Percentiles rank a stretch among this genome's conserved stretches.
These are phyloP conservation scores for Discoglossus pictus DNA, from an alignment of 2,797 vertebrate genomes.

Conservation along the genomic window DNA sequence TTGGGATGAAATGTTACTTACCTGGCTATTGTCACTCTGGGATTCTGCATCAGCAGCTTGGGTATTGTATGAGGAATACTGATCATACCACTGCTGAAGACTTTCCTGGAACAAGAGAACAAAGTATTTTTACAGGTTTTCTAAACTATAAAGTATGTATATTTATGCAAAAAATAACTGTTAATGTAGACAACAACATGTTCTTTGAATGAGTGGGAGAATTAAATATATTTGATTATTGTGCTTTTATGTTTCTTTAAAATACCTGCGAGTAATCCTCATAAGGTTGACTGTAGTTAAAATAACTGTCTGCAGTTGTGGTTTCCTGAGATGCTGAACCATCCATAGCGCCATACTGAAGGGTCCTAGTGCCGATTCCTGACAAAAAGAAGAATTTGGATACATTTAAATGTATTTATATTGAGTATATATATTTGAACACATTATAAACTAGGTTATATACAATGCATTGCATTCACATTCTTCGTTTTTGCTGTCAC, in stretches of 20 bases:
- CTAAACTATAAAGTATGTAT: too few species aligned
- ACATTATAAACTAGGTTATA: too few species aligned
- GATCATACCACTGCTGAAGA: slow-evolving; percentile 83
- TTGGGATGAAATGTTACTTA: slow-evolving; percentile 53
- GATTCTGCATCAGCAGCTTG: slow-evolving; percentile 65
- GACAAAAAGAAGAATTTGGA: not conserved
- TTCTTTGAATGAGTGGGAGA: too few species aligned
- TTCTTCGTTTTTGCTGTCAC: too few species aligned
- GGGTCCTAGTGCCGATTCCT: slow-evolving; percentile 61
- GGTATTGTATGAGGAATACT: slow-evolving; percentile 61
- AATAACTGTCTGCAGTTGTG: slow-evolving; percentile 73
- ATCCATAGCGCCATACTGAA: slow-evolving; percentile 70
- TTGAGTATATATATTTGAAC: too few species aligned
- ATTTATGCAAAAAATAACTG: too few species aligned
- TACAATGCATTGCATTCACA: too few species aligned
- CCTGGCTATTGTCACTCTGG: slow-evolving; percentile 76
- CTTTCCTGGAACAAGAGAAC: slow-evolving; percentile 67
- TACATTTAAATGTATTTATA: too few species aligned
- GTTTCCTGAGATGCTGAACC: slow-evolving; percentile 70
- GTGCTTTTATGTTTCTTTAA: too few species aligned
- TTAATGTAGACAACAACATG: too few species aligned
- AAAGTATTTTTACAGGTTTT: too few species aligned
- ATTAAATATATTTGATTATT: too few species aligned
- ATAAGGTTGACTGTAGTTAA: slow-evolving; percentile 80
- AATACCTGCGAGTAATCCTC: slow-evolving; percentile 79